Percentiles rank a stretch among this genome's conserved stretches.
phyloP scores from a whole-genome alignment of 1,140 invertebrate genomes.

The Zaprionus gabonicus region DNA sequence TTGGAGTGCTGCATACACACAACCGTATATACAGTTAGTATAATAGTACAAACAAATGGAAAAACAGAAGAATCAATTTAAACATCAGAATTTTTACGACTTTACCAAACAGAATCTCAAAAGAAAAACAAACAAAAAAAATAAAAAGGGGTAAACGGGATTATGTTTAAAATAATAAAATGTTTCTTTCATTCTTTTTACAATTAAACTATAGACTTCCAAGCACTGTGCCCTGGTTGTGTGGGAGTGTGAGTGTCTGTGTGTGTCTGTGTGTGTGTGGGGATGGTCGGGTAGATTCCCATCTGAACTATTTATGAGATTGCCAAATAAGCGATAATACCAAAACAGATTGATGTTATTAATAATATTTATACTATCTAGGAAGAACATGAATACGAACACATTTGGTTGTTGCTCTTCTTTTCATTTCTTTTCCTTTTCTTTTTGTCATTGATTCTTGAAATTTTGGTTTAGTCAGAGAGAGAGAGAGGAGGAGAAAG shows the following conservation, averaged over 20 bases:
- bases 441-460: neutral
- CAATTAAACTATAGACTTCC: constrained; percentile 64
- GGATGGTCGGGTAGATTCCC: neutral
- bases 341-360: neutral
- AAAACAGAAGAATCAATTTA: constrained; percentile 11
- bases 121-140: constrained; percentile 34
- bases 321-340: neutral
- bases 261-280: constrained; percentile 4
- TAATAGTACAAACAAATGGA: constrained; percentile 50
- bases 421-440: constrained; percentile 3
- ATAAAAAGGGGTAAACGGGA: constrained; percentile 1
- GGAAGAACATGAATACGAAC: constrained; percentile 14
- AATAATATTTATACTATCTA: constrained; percentile 3
- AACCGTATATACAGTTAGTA: constrained; percentile 38
- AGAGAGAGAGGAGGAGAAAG: too few species aligned
- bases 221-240: constrained; percentile 65
- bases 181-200: constrained; percentile 24
- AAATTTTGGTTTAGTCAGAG: neutral
- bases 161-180: constrained; percentile 28
- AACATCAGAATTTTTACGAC: neutral
- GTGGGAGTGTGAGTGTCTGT: constrained; percentile 16
- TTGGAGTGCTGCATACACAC: constrained; percentile 38
- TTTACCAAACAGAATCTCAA: constrained; percentile 10
- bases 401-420: neutral
- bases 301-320: neutral